These are phyloP conservation scores for Alentia gelatinosa DNA, from an alignment of 2,888 invertebrate genomes.

Conservation along the genomic window DNA sequence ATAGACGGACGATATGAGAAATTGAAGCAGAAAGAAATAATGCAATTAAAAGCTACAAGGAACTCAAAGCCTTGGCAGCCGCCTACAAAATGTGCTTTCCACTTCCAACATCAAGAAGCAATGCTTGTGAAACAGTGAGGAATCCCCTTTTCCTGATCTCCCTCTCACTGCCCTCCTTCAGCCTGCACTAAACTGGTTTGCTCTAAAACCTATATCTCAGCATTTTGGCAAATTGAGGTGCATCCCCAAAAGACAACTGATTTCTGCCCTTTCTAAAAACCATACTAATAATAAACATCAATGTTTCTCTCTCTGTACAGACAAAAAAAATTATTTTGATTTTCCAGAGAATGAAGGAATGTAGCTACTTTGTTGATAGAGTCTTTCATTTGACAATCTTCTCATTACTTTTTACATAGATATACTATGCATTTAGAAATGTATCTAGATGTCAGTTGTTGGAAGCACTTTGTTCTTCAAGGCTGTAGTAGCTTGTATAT, in stretches of 20 bases:
- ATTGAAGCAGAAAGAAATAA: no score
- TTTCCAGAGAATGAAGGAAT: neutral
- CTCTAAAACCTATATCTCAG: neutral
- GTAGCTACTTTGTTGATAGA: neutral
- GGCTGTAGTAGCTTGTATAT: neutral
- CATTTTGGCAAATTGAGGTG: constrained; percentile 12
- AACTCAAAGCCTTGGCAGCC: no score
- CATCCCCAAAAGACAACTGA: neutral
- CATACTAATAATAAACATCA: neutral
- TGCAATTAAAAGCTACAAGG: no score
- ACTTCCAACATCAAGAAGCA: neutral
- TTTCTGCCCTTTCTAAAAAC: neutral
- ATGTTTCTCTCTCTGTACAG: neutral
- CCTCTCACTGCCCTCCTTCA: neutral
- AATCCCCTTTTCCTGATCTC: neutral
- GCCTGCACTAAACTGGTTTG: neutral
- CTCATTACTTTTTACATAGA: neutral
- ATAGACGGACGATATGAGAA: no score
- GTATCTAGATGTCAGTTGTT: constrained; percentile 2
- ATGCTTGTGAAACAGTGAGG: neutral
- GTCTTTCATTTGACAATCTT: neutral
- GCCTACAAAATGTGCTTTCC: neutral
- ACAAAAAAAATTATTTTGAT: neutral
- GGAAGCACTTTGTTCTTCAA: neutral
- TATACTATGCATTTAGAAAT: neutral